A percentile compares a stretch with the other conserved stretches of the same genome.
Conservation (phyloP, 2,113 vertebrate genomes). For the Tachysurus fulvidraco region DNA sequence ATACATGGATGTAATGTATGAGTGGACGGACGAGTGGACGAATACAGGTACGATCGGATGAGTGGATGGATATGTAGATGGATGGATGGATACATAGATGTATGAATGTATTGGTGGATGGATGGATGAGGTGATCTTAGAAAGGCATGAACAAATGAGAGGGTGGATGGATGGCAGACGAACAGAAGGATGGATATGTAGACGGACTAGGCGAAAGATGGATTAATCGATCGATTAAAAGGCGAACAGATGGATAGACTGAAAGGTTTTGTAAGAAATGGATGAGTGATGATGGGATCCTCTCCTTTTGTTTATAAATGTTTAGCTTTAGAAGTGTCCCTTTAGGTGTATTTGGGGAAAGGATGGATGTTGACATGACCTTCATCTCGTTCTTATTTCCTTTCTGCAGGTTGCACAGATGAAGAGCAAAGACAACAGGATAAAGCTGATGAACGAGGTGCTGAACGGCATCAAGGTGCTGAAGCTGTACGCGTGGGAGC, state of each 20-base stretch:
- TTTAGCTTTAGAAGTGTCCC: background rate
- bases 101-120: background rate
- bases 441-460: constrained; percentile 98
- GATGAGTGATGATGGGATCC: background rate
- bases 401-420: constrained; percentile 89
- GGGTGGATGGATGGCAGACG: background rate
- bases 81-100: background rate
- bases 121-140: background rate
- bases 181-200: background rate
- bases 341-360: background rate
- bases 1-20: background rate
- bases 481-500: constrained; percentile 97
- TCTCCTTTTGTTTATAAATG: background rate
- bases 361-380: background rate
- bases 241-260: background rate
- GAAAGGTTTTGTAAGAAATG: background rate
- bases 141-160: background rate
- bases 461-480: constrained; percentile 95
- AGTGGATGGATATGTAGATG: background rate
- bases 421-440: constrained; percentile 94
- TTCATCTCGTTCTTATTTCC: background rate
- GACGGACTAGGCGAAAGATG: background rate
- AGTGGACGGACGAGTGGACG: no score
- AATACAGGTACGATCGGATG: no score
- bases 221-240: background rate